Percentiles rank a stretch among this genome's conserved stretches.
Conservation (phyloP, 2,113 vertebrate genomes). For the Tetrax tetrax region DNA sequence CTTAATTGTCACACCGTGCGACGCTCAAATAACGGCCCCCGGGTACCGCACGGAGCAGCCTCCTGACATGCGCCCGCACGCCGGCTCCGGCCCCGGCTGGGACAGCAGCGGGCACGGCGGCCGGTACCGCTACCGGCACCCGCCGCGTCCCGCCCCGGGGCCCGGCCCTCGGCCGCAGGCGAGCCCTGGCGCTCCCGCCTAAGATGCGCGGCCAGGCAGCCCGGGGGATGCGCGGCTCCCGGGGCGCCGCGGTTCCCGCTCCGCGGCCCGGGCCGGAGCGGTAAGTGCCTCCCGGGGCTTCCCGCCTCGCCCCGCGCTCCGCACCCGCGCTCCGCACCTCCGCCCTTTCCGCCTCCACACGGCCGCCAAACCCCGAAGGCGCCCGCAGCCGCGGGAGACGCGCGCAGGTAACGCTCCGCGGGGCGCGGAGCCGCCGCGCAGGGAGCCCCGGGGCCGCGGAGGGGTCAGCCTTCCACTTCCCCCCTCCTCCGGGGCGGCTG, state of each 20-base stretch:
- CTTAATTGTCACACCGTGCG: background rate
- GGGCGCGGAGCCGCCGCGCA: background rate
- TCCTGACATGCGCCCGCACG: background rate
- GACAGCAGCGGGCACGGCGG: too few relatives aligned
- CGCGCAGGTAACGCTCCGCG: background rate
- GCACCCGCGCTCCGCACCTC: background rate
- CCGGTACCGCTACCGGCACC: too few relatives aligned
- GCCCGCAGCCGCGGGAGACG: background rate
- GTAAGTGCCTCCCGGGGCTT: background rate
- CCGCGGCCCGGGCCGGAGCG: background rate
- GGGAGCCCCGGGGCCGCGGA: background rate
- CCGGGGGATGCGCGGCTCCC: background rate
- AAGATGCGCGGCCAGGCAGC: background rate
- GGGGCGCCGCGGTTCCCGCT: background rate
- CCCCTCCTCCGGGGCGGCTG: background rate
- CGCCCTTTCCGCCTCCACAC: background rate
- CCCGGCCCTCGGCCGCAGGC: background rate
- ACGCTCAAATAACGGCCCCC: background rate
- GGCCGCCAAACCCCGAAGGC: background rate
- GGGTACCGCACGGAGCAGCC: background rate
- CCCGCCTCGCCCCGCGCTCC: background rate
- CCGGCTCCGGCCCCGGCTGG: background rate
- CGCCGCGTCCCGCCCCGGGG: background rate
- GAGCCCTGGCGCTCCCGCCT: background rate
- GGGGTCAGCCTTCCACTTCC: too few relatives aligned